Base-by-base conservation (phyloP, 2,888 invertebrate genomes). In the Morpho helenor region DNA sequence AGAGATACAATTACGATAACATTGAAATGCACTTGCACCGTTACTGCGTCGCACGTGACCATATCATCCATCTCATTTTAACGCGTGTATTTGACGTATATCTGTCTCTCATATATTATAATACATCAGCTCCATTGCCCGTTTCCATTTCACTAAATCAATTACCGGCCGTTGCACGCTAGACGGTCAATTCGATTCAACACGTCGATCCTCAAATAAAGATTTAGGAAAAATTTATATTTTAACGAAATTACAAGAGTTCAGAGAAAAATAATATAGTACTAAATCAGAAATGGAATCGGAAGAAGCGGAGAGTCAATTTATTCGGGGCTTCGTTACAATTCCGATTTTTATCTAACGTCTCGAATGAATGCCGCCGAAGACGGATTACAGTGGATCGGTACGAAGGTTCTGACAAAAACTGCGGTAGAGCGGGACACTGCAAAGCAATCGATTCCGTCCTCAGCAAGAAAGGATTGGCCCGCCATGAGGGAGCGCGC, bases 131-230 rank as follows among this genome's bases (percentile, higher is more conserved):
- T 76, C 76, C 82, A 84, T 82, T 86, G 82, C 83, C 80, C 75
- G 88, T 88, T 87, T 89, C 86, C 87, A 90, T 88, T 87, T 84
- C 84, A 87, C 84, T 85, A 82, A 83, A 87, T 87, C 86, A 88
- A 87, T 85, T 84, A 84, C 82, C 69, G 76, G 64, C 65, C 67
- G 71, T 73, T 71, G 72, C 69, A 73, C 72, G 68, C 65, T 69
- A 71, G 69, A 70, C 70, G 71, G 70, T 70, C 74, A 68, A 71
- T 73, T 67, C 69, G 71, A 71, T 73, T 71, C 72, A 69, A 65
- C 63, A 66, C 52, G 63, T 56, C 59, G 65, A 62, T 62, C 42
- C 23, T 46, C 65, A 62, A 68, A 68, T 65, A 31, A 31, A 59
- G 42, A 46, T 39, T 47, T 10, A 43, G 8, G 43, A 43, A 43